Percentiles rank a stretch among this genome's conserved stretches.
Conservation (phyloP, 2,888 invertebrate species). For the Chrysolina oricalcia region DNA sequence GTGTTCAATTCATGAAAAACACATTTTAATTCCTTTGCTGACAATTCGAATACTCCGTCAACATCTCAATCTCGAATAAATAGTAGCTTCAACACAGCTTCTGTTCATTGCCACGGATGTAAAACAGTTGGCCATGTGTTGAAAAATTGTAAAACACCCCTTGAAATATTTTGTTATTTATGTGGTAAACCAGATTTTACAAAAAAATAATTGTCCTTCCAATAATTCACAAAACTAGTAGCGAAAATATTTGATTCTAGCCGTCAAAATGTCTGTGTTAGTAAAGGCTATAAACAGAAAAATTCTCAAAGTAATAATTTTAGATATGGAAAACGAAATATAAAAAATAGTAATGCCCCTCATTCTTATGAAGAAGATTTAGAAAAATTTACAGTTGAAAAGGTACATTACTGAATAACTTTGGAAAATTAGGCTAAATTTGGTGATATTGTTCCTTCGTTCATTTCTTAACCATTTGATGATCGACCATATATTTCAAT, state of each 20-base stretch:
- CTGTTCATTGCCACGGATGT: neutral
- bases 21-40: neutral
- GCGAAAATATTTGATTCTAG: neutral
- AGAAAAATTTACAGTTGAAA: neutral
- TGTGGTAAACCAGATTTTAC: conserved; percentile 1
- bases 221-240: neutral
- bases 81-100: neutral
- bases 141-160: neutral
- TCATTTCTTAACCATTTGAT: conserved; percentile 6
- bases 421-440: no score
- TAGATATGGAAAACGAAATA: neutral
- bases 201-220: neutral
- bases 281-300: neutral
- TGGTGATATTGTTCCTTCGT: neutral
- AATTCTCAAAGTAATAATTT: no score
- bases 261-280: neutral
- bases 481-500: neutral
- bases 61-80: neutral
- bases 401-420: no score
- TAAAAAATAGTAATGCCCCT: neutral
- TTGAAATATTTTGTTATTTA: neutral
- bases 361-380: neutral
- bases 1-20: neutral
- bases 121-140: neutral
- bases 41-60: no score